Conservation (phyloP, 2,797 vertebrate species). For the Botia almorhae region DNA sequence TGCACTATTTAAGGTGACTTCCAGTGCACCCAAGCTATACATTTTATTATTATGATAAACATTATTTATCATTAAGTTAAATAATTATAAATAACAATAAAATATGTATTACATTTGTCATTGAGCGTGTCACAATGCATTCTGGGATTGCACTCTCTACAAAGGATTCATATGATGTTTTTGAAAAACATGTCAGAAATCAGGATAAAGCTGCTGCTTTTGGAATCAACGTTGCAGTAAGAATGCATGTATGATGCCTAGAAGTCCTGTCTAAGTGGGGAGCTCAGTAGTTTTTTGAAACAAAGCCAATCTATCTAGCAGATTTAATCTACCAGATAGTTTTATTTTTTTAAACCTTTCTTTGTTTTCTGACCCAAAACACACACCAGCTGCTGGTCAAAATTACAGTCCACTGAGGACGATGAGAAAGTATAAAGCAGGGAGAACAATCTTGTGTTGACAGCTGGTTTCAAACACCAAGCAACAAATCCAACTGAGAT, state of each 20-base stretch:
- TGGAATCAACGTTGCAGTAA: not conserved
- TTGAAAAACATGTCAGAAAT: too few species aligned
- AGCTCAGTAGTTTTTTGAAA: not conserved
- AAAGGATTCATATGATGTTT: too few species aligned
- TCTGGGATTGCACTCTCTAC: too few species aligned
- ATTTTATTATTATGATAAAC: too few species aligned
- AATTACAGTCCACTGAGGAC: not conserved
- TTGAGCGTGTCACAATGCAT: too few species aligned
- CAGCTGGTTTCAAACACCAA: slow-evolving; percentile 17
- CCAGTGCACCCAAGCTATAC: too few species aligned
- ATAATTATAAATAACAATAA: too few species aligned
- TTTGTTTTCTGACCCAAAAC: slow-evolving; percentile 3
- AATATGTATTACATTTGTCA: too few species aligned
- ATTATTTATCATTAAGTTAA: too few species aligned
- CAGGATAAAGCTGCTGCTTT: too few species aligned
- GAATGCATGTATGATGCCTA: not conserved
- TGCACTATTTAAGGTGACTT: too few species aligned
- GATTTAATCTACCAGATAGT: not conserved
- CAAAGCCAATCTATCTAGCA: not conserved
- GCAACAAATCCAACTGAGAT: slow-evolving; percentile 16
- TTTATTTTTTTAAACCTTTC: not conserved
- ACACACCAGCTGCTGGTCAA: slow-evolving; percentile 18
- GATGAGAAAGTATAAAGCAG: not conserved
- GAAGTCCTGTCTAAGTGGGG: not conserved
- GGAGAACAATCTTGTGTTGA: slow-evolving; percentile 28